A percentile compares a stretch with the other conserved stretches of the same genome.
phyloP scores from a whole-genome alignment of 2,797 vertebrate species.

The Peromyscus melanophrys region DNA sequence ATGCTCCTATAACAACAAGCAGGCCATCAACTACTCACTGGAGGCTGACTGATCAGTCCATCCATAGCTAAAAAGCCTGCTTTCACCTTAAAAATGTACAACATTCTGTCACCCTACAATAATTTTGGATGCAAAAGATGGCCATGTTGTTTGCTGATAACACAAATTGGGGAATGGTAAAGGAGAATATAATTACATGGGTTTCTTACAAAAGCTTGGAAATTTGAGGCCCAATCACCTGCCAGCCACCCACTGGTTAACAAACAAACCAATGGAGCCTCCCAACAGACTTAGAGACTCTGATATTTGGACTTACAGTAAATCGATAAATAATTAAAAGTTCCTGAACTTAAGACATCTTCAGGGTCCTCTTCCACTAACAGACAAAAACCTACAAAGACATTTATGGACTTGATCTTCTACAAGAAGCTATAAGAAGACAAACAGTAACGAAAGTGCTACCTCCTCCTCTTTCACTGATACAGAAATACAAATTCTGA shows the following conservation, averaged over 20 bases:
- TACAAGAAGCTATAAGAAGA: neutral
- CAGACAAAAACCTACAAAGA: neutral
- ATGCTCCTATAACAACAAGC: neutral
- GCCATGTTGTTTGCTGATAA: neutral
- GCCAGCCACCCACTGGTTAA: neutral
- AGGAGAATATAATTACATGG: neutral
- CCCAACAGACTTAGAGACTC: neutral
- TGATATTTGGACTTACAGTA: neutral
- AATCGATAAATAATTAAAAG: neutral
- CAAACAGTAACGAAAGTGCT: neutral
- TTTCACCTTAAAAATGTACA: neutral
- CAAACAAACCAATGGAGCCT: neutral
- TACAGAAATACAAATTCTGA: neutral
- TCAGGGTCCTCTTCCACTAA: neutral
- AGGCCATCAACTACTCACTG: neutral
- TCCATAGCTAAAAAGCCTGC: neutral
- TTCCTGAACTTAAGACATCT: neutral
- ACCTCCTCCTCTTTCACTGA: neutral
- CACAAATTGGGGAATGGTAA: neutral
- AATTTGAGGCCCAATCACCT: neutral
- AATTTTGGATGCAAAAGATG: neutral
- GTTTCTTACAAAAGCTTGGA: neutral
- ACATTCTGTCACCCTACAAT: neutral
- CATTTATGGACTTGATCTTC: neutral
- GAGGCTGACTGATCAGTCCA: neutral